phyloP scores from a whole-genome alignment of 2,797 vertebrate genomes.

The Ptychobarbus kaznakovi region DNA sequence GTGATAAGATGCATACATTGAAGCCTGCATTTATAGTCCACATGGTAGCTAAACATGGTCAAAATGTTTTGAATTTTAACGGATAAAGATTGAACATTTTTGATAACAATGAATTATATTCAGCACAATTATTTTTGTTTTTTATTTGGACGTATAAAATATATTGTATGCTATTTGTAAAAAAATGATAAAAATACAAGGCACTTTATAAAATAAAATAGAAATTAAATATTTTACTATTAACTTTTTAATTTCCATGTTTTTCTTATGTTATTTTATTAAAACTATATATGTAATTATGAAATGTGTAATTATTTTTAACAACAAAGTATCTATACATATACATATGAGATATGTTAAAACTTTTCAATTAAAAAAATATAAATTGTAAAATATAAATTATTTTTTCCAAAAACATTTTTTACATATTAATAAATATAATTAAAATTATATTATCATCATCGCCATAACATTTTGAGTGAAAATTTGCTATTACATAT shows the following conservation, averaged over 20 bases:
- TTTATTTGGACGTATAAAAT: not conserved
- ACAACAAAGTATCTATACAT: not conserved
- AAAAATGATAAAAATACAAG: not conserved
- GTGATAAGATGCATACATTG: slow-evolving; percentile 6
- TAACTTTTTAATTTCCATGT: not conserved
- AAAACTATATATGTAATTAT: not conserved
- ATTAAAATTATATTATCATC: no score
- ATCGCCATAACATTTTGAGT: no score
- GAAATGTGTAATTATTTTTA: not conserved
- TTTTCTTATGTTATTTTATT: not conserved
- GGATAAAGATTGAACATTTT: not conserved
- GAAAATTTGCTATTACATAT: no score
- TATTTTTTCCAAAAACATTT: no score
- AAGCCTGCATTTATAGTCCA: not conserved
- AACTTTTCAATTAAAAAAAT: not conserved
- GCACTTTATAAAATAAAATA: not conserved
- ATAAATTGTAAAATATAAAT: not conserved
- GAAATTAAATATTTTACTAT: not conserved
- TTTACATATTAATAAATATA: no score
- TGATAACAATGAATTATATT: not conserved
- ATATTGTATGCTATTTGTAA: not conserved
- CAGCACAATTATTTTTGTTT: not conserved
- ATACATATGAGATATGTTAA: no score
- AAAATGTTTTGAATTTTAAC: not conserved
- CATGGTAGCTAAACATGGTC: not conserved